A percentile compares a stretch with the other conserved stretches of the same genome.
Evolutionary conservation across 2,888 invertebrate species (phyloP).

Genomic region (Amiota minor): DNA sequence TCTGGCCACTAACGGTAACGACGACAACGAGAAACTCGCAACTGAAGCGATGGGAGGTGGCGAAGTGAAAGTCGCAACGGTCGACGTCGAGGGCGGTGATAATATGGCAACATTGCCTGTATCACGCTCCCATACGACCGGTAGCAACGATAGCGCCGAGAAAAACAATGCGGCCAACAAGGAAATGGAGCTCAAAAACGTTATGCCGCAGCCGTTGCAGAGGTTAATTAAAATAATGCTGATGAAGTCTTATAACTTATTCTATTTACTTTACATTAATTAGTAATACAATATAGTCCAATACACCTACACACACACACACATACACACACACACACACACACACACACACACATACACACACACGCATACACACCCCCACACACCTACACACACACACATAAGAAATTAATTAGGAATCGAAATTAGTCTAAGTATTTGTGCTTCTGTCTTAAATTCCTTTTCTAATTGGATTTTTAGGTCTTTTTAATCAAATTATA

Average conservation of each 20-base stretch:
- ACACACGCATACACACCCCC: constrained; percentile 17
- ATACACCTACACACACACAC: background rate
- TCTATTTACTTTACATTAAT: background rate
- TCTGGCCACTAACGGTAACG: background rate
- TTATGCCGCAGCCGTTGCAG: constrained; percentile 87
- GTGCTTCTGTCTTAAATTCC: too few relatives aligned
- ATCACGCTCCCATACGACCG: constrained; percentile 81
- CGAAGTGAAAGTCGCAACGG: constrained; percentile 91
- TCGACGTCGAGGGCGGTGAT: constrained; percentile 89
- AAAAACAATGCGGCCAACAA: constrained; percentile 88
- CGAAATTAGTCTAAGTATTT: too few relatives aligned
- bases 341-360: constrained; percentile 21
- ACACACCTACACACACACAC: constrained; percentile 19
- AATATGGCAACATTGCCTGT: constrained; percentile 93
- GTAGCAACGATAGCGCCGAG: constrained; percentile 83
- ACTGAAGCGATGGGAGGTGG: constrained; percentile 76
- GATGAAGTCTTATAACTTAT: background rate
- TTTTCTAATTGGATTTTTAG: too few relatives aligned
- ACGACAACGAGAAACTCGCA: constrained; percentile 34
- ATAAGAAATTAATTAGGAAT: too few relatives aligned
- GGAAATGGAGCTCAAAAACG: constrained; percentile 90
- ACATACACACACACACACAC: constrained; percentile 18
- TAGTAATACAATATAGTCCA: background rate
- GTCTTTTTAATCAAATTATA: too few relatives aligned
- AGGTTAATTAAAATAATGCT: constrained; percentile 77